Percentiles rank a stretch among this genome's conserved stretches.
These are phyloP conservation scores for Mormyrus lacerda DNA, from an alignment of 2,113 vertebrate genomes.

Conservation along the genomic window DNA sequence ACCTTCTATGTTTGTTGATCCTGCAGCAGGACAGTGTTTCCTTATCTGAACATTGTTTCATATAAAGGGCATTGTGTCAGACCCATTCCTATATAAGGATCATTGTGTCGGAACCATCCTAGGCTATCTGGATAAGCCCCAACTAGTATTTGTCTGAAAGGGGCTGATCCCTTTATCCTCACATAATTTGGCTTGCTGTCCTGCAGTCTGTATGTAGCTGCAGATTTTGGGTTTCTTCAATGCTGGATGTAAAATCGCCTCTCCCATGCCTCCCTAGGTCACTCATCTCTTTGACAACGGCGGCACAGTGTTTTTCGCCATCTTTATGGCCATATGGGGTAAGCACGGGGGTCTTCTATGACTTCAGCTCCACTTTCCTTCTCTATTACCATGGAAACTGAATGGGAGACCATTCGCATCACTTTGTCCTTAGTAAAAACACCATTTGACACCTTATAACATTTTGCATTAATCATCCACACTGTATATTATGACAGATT, in stretches of 20 bases:
- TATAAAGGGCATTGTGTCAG: background rate
- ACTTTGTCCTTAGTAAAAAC: background rate
- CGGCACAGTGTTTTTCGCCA: slow-evolving; percentile 67
- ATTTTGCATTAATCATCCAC: background rate
- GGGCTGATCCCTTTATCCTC: background rate
- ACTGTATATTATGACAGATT: background rate
- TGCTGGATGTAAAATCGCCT: background rate
- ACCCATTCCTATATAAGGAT: background rate
- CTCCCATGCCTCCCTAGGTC: slow-evolving; percentile 48
- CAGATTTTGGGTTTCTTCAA: background rate
- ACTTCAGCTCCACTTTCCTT: background rate
- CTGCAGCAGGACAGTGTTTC: background rate
- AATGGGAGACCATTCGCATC: background rate
- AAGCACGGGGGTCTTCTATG: slow-evolving; percentile 31
- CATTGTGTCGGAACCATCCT: background rate
- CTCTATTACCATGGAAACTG: background rate
- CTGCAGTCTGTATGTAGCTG: background rate
- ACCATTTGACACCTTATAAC: background rate
- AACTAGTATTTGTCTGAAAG: background rate
- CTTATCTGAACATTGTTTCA: background rate
- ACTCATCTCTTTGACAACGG: slow-evolving; percentile 70
- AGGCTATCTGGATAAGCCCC: background rate
- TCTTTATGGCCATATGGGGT: slow-evolving; percentile 75
- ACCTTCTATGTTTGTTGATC: background rate
- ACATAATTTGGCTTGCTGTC: background rate